A percentile compares a stretch with the other conserved stretches of the same genome.
These are phyloP conservation scores for Eupithecia exiguata DNA, from an alignment of 2,888 invertebrate species.

Conservation along the genomic window DNA sequence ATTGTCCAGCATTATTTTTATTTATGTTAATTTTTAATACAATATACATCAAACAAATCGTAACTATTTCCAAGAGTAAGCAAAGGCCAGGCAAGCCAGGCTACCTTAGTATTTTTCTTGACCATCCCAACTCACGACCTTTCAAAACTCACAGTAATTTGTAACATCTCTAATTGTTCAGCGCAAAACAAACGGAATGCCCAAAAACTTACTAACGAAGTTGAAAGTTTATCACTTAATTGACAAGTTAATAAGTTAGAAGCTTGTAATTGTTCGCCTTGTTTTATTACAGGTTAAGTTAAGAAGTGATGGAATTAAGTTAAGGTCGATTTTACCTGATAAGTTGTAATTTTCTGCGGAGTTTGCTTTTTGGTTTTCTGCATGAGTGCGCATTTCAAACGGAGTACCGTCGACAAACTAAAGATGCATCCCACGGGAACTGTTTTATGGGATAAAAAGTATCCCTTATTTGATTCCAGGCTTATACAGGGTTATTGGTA, in stretches of 20 bases:
- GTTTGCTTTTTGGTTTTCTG: not conserved
- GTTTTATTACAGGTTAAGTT: conserved; percentile 14
- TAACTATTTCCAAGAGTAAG: too few relatives aligned
- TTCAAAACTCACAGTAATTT: conserved; percentile 4
- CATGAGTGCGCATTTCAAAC: too few relatives aligned
- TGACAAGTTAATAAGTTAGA: conserved; percentile 32
- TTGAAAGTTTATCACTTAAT: conserved; percentile 34
- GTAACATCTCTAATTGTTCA: conserved; percentile 7
- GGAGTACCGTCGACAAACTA: too few relatives aligned
- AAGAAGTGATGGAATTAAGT: not conserved
- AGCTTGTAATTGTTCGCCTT: conserved; percentile 32
- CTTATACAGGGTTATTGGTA: too few relatives aligned
- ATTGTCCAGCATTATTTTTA: too few relatives aligned
- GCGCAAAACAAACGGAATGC: conserved; percentile 1
- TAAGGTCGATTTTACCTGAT: not conserved
- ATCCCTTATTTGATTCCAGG: too few relatives aligned
- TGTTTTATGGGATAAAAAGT: too few relatives aligned
- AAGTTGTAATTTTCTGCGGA: not conserved
- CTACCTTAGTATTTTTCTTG: not conserved
- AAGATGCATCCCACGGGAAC: too few relatives aligned
- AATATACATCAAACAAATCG: too few relatives aligned
- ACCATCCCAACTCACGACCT: not conserved
- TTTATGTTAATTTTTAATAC: too few relatives aligned
- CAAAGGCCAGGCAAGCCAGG: too few relatives aligned
- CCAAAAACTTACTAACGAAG: conserved; percentile 16